Base-by-base conservation (phyloP, 1,140 invertebrate species). In the Nephotettix cincticeps region DNA sequence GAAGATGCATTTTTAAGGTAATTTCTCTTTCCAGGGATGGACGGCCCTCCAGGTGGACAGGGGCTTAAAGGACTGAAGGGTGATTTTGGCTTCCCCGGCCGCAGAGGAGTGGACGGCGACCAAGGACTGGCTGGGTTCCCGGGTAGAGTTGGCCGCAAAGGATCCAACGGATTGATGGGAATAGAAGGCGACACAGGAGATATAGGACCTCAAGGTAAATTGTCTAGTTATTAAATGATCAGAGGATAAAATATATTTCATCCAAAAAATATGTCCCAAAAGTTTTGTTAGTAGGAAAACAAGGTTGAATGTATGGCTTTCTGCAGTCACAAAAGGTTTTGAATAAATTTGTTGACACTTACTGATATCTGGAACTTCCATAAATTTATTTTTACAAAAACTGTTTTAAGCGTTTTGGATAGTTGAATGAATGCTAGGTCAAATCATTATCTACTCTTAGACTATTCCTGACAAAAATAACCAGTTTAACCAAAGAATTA, bases 101-200 rank as follows among this genome's bases (percentile, higher is more conserved):
- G 84, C 66, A 81, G 83, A 74, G 88, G 89, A n/a, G 73, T 74
- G 2, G 85, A 87, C 76, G 89, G 90, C 36, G 85, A 88, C 71
- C 84, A 85, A 70, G 89, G 90, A 9, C 83, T 83, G 17, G 73
- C 79, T n/a, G 89, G 90, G 23, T 78, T 83, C 28, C 76, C 81
- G 47, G 89, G 90, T 25, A 79, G 89, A 69, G 85, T 85, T 23
- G 91, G 90, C 51, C 80, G 82, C 61, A 71, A 84, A 19, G 89
- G 89, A 61, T 54, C 80, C 11, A 90, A 91, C 81, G 91, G 91
- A 63, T 89, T 89, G 76, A 80, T 82, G 1, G 91, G 90, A 63
- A 88, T 90, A 74, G 74, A 82, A 69, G 90, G 90, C 71, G 78
- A 85, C n/a, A 72, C 82, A 28, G 90, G 90, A 6, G 83, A 85